Percentiles rank a stretch among this genome's conserved stretches.
Evolutionary conservation across 1,140 invertebrate species (phyloP).

Genomic region (Neoseiulus cucumeris): DNA sequence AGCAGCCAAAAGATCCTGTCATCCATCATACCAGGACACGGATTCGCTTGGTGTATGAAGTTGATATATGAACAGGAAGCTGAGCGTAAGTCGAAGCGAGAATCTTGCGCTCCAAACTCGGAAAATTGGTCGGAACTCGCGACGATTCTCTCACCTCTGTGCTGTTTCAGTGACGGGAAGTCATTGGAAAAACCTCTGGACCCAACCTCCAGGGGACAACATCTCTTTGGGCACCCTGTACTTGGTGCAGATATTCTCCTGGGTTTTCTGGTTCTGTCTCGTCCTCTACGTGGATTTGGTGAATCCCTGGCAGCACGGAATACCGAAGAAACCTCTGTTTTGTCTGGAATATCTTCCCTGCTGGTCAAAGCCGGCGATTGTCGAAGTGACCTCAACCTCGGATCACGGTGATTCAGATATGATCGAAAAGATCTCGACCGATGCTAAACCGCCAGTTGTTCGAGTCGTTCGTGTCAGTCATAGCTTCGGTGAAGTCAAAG

Average conservation of each 20-base stretch:
- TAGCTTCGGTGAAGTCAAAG: slow-evolving; percentile 31
- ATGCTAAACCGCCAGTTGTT: not conserved
- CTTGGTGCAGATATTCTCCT: slow-evolving; percentile 35
- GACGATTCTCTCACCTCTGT: no score
- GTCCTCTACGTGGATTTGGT: slow-evolving; percentile 33
- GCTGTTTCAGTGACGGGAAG: no score
- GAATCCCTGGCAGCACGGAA: slow-evolving; percentile 13
- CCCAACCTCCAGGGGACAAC: no score
- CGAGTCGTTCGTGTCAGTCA: not conserved
- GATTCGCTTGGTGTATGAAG: no score
- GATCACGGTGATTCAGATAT: not conserved
- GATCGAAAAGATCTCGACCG: not conserved
- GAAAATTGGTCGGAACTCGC: no score
- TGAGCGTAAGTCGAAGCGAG: no score
- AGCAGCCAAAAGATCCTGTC: no score
- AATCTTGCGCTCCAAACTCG: no score
- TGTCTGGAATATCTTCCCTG: not conserved
- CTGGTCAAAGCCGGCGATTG: not conserved
- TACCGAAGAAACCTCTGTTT: slow-evolving; percentile 19
- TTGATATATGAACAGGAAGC: no score
- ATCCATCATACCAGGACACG: no score
- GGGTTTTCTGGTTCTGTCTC: slow-evolving; percentile 30
- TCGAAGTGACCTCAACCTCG: not conserved
- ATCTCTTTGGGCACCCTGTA: slow-evolving; percentile 13
- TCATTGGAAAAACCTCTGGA: no score